A percentile compares a stretch with the other conserved stretches of the same genome.
Conservation (phyloP, 2,888 invertebrate genomes). For the Alviniconcha strummeri region DNA sequence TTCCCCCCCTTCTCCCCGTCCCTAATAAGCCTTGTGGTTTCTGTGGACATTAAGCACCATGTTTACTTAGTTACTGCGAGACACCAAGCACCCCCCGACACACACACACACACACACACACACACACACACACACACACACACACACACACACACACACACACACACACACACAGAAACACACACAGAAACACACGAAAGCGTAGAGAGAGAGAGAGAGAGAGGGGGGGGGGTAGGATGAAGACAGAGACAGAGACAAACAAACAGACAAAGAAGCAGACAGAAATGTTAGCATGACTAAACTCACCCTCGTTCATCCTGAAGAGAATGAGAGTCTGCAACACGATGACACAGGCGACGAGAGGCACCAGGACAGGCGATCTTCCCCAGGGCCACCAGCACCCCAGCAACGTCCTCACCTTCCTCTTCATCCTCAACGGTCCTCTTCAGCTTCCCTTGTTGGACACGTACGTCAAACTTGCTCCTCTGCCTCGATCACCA, state of each 20-base stretch:
- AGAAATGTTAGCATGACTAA: neutral
- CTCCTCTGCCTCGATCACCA: no score
- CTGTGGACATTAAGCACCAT: neutral
- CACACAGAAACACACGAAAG: neutral
- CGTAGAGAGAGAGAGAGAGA: neutral
- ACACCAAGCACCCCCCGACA: neutral
- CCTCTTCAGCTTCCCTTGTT: no score
- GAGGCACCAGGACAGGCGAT: constrained; percentile 1
- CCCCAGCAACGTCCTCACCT: neutral
- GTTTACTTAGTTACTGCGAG: neutral
- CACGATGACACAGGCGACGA: constrained; percentile 18
- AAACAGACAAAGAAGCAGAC: neutral
- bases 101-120: constrained; percentile 1
- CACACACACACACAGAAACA: neutral
- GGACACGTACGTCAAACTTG: no score
- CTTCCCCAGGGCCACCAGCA: constrained; percentile 2
- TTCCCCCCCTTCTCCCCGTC: no score
- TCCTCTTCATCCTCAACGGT: neutral
- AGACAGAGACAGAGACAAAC: neutral
- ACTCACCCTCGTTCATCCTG: constrained; percentile 24
- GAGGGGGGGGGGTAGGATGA: neutral
- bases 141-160: neutral
- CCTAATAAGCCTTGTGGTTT: no score
- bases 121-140: neutral
- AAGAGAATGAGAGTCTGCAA: constrained; percentile 23